Base-by-base conservation (phyloP, 2,888 invertebrate species). In the Acrocera orbiculus region DNA sequence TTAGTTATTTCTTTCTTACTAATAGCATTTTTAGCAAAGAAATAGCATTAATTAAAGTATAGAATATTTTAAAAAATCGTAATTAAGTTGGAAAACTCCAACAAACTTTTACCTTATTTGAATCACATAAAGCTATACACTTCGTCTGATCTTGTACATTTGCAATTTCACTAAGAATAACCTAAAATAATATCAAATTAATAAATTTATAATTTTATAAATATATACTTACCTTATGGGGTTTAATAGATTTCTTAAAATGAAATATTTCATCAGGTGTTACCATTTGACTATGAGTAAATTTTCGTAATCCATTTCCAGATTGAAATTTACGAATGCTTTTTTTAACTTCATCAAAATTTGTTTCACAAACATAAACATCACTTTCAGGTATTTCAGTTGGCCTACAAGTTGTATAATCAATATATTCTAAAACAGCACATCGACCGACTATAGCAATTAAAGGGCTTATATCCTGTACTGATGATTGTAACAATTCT, bases 301-400 rank as follows among this genome's bases (percentile, higher is more conserved):
- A 86, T 62, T 83, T 87, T 48, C 81, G 76, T 36, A 87, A 58
- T 0, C 81, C 81, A 2, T 65, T 54, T 22, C 72, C 72, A 8
- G 58, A 53, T 34, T 82, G 64, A 50, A 82, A 75, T 41, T 55
- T 57, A 4, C 76, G 68, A 31, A 86, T 73, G 36, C 78, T 68
- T 37, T 80, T 71, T 49, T 81, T 83, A 17, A 78, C 71, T 60
- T 93, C 92, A 53, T 90, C 86, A 54, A 89, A 93, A 39, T 83
- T 69, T 0, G 82, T 85, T 53, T 90, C 89, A 55, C 92, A 93
- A 28, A 98, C 76, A 54, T 73, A 96, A 2, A 95, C 74, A 58
- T 96, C 93, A 38, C 73, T 70, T 59, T 98, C 96, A 0, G 77
- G 66, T 40, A 95, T 77, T 66, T 96, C 96, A 1, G 95, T 96